Evolutionary conservation across 2,888 invertebrate species (phyloP).

Genomic region (Spicauda simplicius): DNA sequence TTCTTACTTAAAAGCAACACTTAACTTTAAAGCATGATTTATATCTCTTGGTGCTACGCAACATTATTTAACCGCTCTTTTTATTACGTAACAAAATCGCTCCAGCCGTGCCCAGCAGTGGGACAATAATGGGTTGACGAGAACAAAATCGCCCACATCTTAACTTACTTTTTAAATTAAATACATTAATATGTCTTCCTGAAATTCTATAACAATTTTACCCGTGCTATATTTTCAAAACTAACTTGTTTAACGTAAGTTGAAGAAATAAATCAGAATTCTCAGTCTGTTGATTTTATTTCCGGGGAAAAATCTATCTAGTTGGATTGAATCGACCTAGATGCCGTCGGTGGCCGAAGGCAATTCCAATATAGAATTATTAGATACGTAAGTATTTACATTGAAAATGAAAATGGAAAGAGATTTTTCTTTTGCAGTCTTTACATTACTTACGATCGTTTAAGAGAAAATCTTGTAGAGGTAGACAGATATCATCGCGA

Average conservation of each 20-base stretch:
- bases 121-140: too few relatives aligned
- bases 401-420: constrained; percentile 3
- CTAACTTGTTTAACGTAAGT: not conserved
- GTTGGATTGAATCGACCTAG: constrained; percentile 13
- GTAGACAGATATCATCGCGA: too few relatives aligned
- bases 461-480: too few relatives aligned
- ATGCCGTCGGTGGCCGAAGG: not conserved
- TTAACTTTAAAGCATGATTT: too few relatives aligned
- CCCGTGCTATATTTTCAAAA: not conserved
- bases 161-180: too few relatives aligned
- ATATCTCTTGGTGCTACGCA: too few relatives aligned
- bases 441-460: too few relatives aligned
- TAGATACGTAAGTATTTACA: constrained; percentile 14
- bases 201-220: not conserved
- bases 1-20: too few relatives aligned
- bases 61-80: too few relatives aligned
- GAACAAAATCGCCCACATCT: too few relatives aligned
- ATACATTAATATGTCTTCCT: not conserved
- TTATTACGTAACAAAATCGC: too few relatives aligned
- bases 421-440: not conserved
- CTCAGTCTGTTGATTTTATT: constrained; percentile 1
- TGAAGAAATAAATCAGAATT: constrained; percentile 13
- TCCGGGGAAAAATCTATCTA: constrained; percentile 1
- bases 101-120: too few relatives aligned
- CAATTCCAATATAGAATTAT: constrained; percentile 9